Evolutionary conservation across 1,140 invertebrate species (phyloP), one percentile per base, ranked within the genome.

Genomic region (Pteromalus puparum): DNA sequence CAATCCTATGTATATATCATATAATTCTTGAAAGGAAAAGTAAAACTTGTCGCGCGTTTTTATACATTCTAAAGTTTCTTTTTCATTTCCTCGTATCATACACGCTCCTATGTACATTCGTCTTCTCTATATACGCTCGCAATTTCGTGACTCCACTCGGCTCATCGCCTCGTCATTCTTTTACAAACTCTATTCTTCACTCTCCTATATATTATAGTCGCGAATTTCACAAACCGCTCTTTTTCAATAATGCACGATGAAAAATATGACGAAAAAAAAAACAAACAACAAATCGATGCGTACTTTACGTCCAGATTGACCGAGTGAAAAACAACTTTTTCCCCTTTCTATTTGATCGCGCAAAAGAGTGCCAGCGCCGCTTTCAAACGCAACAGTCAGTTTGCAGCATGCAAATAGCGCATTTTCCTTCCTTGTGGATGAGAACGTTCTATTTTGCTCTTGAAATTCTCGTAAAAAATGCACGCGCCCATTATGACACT

Each of bases 381-480:
- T 78, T 78, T 76, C 42, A 48, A 46, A 48, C 48, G 48, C 26
- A 78, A 30, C 46, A 65, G 46, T 65, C 76, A 61, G 28, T 78
- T 78, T 78, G 76, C 76, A 78, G 34, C 48, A 78, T 78, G 76
- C 46, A 78, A 78, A 78, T n/a, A 78, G 28, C 34, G 72, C 72
- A n/a, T 38, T 30, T 38, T 7, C 34, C 21, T 74, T 38, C 34
- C 18, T 38, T 26, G 24, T 18, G 12, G 67, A 70, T 26, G 12
- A 70, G 28, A 70, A 70, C 12, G 24, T n/a, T 70, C 28, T 70
- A 2, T 13, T 70, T 28, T 30, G 26, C 67, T 28, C 28, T 70
- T 18, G 26, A 70, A 70, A 30, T 70, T 30, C 67, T 28, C 67
- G 67, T 70, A 70, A 70, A 61, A 70, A 70, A 26, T 28, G 67